Conservation (phyloP, 2,113 vertebrate species). For the Zapus hudsonius region DNA sequence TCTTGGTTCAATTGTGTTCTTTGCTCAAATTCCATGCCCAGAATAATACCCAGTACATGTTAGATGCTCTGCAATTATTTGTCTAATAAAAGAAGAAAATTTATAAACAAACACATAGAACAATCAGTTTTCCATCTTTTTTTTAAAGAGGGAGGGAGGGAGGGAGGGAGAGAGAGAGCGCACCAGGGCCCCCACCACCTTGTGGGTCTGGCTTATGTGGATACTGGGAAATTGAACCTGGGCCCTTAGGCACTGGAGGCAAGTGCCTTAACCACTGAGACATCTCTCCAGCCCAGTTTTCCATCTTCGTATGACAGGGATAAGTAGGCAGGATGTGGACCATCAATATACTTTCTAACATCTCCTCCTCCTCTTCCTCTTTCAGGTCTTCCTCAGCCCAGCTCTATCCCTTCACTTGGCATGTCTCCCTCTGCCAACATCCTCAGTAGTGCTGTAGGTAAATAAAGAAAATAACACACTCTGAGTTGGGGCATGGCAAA, state of each 20-base stretch:
- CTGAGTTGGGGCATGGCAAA: background rate
- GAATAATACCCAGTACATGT: background rate
- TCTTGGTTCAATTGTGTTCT: background rate
- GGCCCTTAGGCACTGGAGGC: too few species aligned
- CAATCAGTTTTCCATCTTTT: background rate
- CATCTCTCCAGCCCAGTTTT: too few species aligned
- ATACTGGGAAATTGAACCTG: too few species aligned
- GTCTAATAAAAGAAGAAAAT: background rate
- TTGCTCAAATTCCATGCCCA: background rate
- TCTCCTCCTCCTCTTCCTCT: background rate
- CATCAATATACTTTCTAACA: background rate
- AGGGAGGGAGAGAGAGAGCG: too few species aligned
- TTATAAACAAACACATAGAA: background rate
- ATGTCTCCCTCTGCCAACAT: background rate
- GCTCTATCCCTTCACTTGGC: background rate
- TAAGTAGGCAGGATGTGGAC: background rate
- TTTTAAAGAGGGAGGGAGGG: too few species aligned
- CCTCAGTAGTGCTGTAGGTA: too few species aligned
- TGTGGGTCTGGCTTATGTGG: too few species aligned
- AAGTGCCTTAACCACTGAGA: too few species aligned
- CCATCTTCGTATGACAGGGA: background rate
- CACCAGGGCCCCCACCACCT: too few species aligned
- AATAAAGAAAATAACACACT: too few species aligned
- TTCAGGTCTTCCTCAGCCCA: background rate
- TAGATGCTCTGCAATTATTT: constrained; percentile 32